Percentiles rank a stretch among this genome's conserved stretches.
Conservation (phyloP, 2,113 vertebrate species). For the Noturus placidus region DNA sequence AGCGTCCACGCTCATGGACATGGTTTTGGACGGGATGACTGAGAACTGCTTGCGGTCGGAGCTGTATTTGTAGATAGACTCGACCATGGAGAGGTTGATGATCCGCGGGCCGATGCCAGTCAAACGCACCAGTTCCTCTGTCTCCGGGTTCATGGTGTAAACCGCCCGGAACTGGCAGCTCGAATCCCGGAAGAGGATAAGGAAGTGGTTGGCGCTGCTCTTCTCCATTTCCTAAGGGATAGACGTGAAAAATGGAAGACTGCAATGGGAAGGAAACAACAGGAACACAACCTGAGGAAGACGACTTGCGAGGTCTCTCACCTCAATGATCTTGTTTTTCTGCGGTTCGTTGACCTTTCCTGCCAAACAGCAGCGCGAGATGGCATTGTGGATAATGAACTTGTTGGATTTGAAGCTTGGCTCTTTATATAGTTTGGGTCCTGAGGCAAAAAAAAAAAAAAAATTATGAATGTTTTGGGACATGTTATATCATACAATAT, state of each 20-base stretch:
- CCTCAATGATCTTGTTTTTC: slow-evolving; percentile 92
- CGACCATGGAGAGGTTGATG: slow-evolving; percentile 78
- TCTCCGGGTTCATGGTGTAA: slow-evolving; percentile 84
- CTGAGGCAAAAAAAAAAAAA: slow-evolving; percentile 61
- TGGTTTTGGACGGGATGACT: slow-evolving; percentile 88
- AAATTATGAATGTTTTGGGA: not conserved
- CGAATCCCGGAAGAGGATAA: slow-evolving; percentile 88
- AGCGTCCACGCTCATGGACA: slow-evolving; percentile 93
- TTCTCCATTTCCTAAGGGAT: slow-evolving; percentile 83
- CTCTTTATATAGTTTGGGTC: slow-evolving; percentile 91
- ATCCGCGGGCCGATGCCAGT: slow-evolving; percentile 82
- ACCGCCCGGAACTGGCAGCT: slow-evolving; percentile 91
- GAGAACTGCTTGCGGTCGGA: slow-evolving; percentile 93
- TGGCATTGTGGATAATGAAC: slow-evolving; percentile 90
- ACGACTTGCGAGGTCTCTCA: slow-evolving; percentile 60
- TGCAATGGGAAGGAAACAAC: not conserved
- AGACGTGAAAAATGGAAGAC: not conserved
- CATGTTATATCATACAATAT: not conserved
- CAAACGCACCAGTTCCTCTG: slow-evolving; percentile 81
- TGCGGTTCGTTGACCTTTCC: slow-evolving; percentile 90
- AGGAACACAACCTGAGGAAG: not conserved
- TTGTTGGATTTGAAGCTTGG: slow-evolving; percentile 95
- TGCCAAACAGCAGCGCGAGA: slow-evolving; percentile 89
- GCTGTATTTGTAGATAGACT: slow-evolving; percentile 92
- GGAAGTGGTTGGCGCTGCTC: slow-evolving; percentile 86